These are phyloP conservation scores for Drosophila serrata DNA, from an alignment of 1,140 invertebrate genomes.

Conservation along the genomic window DNA sequence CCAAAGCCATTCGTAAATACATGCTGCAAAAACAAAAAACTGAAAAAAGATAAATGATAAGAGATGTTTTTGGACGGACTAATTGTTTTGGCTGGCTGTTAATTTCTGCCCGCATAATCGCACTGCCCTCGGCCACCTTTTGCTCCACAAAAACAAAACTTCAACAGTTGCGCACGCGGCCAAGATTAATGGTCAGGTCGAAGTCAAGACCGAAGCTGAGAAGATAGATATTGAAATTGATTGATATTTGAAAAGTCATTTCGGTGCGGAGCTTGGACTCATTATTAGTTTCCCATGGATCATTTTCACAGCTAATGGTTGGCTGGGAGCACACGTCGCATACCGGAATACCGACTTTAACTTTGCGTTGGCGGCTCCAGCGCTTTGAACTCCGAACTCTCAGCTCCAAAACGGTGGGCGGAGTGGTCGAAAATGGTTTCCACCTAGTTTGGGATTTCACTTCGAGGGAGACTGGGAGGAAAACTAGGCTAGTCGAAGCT, in stretches of 20 bases:
- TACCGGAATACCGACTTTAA: conserved; percentile 24
- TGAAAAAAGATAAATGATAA: conserved; percentile 61
- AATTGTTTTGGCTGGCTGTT: conserved; percentile 79
- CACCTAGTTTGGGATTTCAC: conserved; percentile 18
- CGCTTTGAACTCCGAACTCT: conserved; percentile 62
- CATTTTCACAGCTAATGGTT: conserved; percentile 68
- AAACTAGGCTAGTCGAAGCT: conserved; percentile 36
- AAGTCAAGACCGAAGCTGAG: conserved; percentile 6
- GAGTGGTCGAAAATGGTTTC: conserved; percentile 46
- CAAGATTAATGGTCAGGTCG: conserved; percentile 69
- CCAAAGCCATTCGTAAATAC: conserved; percentile 43
- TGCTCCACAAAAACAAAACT: conserved; percentile 75
- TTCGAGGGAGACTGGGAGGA: conserved; percentile 2
- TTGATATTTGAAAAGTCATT: conserved; percentile 82
- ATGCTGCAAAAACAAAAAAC: conserved; percentile 34
- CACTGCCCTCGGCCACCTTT: conserved; percentile 70
- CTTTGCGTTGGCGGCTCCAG: conserved; percentile 73
- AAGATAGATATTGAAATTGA: conserved; percentile 74
- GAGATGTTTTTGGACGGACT: conserved; percentile 61
- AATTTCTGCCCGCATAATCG: conserved; percentile 82
- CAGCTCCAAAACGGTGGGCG: conserved; percentile 39
- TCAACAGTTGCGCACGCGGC: conserved; percentile 82
- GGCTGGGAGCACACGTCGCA: conserved; percentile 35
- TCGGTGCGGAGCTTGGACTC: conserved; percentile 48
- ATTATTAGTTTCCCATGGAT: conserved; percentile 79